Evolutionary conservation across 2,797 vertebrate genomes (phyloP).

Genomic region (Sylvia borin): DNA sequence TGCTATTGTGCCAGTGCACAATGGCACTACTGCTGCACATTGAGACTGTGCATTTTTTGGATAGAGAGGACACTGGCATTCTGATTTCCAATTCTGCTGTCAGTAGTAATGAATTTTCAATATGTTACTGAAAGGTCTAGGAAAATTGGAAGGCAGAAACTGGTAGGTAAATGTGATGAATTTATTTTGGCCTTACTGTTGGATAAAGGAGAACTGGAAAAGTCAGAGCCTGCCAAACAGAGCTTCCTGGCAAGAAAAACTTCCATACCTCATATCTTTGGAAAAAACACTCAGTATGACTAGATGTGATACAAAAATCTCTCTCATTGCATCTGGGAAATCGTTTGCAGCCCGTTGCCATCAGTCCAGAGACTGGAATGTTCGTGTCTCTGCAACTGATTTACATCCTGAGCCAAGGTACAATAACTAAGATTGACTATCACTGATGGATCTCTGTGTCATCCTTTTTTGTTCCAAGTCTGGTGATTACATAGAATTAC

Average conservation of each 20-base stretch:
- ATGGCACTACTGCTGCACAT: neutral
- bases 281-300: conserved; percentile 24
- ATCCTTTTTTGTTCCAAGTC: conserved; percentile 9
- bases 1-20: neutral
- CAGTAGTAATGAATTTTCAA: conserved; percentile 38
- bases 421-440: neutral
- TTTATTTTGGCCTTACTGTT: conserved; percentile 20
- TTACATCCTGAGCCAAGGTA: neutral
- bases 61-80: neutral
- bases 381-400: neutral
- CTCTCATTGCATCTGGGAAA: conserved; percentile 19
- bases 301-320: neutral
- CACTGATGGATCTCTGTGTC: neutral
- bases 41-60: neutral
- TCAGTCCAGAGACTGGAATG: neutral
- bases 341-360: neutral
- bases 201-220: conserved; percentile 26
- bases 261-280: conserved; percentile 10
- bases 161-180: conserved; percentile 27
- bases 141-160: conserved; percentile 53
- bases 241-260: conserved; percentile 19
- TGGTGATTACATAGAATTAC: neutral
- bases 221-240: neutral
- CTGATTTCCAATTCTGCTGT: neutral
- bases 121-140: conserved; percentile 10